Percentiles rank a stretch among this genome's conserved stretches.
These are phyloP conservation scores for Diaphora mendica DNA, from an alignment of 2,888 invertebrate species.

Conservation along the genomic window DNA sequence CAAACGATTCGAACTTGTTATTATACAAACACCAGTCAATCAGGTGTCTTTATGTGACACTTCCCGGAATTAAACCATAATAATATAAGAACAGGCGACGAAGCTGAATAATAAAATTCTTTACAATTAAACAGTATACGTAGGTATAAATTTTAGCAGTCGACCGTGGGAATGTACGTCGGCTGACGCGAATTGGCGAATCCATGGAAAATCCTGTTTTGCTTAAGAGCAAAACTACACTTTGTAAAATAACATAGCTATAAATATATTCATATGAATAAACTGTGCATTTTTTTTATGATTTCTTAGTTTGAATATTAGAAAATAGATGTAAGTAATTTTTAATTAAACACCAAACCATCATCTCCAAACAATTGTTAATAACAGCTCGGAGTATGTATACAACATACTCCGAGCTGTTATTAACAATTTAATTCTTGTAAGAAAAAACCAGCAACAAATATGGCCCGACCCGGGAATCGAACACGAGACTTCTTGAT, in stretches of 20 bases:
- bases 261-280: conserved; percentile 22
- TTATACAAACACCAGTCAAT: neutral
- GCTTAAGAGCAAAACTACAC: conserved; percentile 42
- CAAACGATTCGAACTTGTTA: neutral
- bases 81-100: conserved; percentile 36
- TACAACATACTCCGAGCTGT: no score
- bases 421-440: no score
- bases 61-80: conserved; percentile 18
- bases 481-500: no score
- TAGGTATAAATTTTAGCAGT: conserved; percentile 34
- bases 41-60: conserved; percentile 21
- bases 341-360: no score
- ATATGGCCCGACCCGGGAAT: no score
- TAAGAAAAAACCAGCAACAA: no score
- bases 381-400: no score
- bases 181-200: conserved; percentile 51
- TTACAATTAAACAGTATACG: conserved; percentile 54
- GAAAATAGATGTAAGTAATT: no score
- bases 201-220: conserved; percentile 61
- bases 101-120: conserved; percentile 45
- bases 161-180: conserved; percentile 56
- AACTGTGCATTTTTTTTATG: conserved; percentile 27
- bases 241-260: conserved; percentile 46
- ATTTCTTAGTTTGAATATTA: no score
- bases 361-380: no score